Evolutionary conservation across 2,113 vertebrate species (phyloP).

Genomic region (Xiphophorus maculatus): DNA sequence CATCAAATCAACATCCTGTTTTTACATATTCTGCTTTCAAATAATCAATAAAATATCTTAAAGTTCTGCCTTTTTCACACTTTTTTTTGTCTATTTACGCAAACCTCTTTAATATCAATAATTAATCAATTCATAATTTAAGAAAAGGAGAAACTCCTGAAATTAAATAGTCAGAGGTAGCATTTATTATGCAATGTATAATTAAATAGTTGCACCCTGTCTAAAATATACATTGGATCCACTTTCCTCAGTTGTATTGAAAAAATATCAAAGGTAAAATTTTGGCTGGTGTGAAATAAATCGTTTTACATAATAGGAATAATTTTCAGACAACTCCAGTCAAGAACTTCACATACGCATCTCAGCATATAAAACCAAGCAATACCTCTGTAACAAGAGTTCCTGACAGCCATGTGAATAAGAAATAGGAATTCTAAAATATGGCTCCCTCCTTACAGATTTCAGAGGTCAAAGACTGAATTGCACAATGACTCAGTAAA

Average conservation of each 20-base stretch:
- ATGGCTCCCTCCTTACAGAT: background rate
- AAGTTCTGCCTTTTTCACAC: background rate
- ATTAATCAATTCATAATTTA: background rate
- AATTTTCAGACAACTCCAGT: background rate
- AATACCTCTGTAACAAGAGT: background rate
- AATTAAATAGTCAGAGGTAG: background rate
- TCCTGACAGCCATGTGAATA: background rate
- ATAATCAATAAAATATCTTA: background rate
- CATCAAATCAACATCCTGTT: background rate
- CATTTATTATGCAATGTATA: too few relatives aligned
- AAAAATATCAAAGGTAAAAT: too few relatives aligned
- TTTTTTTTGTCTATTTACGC: background rate
- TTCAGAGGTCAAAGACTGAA: background rate
- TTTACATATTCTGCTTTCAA: background rate
- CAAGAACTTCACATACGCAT: background rate
- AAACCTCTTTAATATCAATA: background rate
- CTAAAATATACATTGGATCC: background rate
- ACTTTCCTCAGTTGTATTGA: background rate
- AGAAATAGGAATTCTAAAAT: background rate
- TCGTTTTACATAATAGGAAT: too few relatives aligned
- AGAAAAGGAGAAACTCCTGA: background rate
- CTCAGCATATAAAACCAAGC: background rate
- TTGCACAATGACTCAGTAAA: background rate
- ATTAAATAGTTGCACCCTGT: background rate
- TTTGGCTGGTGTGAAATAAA: too few relatives aligned